Evolutionary conservation across 2,113 vertebrate genomes (phyloP), one percentile per base, ranked within the genome.

Genomic region (Pipa parva): DNA sequence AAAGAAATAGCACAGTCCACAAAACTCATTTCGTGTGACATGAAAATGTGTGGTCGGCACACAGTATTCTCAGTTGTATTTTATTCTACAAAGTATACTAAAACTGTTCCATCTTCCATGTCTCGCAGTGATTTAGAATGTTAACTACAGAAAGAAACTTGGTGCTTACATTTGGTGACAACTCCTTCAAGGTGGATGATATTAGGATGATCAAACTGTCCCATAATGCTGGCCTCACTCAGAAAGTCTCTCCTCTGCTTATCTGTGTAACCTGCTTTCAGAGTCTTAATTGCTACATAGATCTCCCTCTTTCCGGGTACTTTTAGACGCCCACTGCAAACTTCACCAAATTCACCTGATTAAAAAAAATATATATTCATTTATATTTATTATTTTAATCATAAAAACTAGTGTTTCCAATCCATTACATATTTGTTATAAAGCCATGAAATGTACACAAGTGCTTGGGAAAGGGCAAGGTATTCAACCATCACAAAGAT

Each of bases 141-240:
- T 11, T 12, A 39, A 25, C 4, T n/a, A 26, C 6, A 22, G 21
- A 24, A 29, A 36, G 31, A 13, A 7, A 28, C 25, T 24, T 18
- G 42, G 72, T 49, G 88, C 95, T 29, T 91, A 99, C 96, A 99
- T 90, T 97, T 97, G 49, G 97, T 99, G 78, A 98, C 97, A 10
- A 99, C 95, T 0, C 97, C 97, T 88, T 98, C 95, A 72, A 99
- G 86, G 81, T 95, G 97, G 67, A 98, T 98, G 77, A 99, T 98
- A 73, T 99, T 99, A 1, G 95, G 95, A 71, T 99, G 97, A 79
- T 98, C 95, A 72, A 99, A 99, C 75, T 99, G 97, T 72, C 97
- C 97, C 93, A 99, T 97, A 85, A 98, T 96, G 87, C 94, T 97
- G 78, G 96, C 96, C 77, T 99, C 96, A 0, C 94, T 96, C 78